Evolutionary conservation across 2,797 vertebrate species (phyloP), one percentile per base, ranked within the genome.

Genomic region (Dendrocincla tyrannina): DNA sequence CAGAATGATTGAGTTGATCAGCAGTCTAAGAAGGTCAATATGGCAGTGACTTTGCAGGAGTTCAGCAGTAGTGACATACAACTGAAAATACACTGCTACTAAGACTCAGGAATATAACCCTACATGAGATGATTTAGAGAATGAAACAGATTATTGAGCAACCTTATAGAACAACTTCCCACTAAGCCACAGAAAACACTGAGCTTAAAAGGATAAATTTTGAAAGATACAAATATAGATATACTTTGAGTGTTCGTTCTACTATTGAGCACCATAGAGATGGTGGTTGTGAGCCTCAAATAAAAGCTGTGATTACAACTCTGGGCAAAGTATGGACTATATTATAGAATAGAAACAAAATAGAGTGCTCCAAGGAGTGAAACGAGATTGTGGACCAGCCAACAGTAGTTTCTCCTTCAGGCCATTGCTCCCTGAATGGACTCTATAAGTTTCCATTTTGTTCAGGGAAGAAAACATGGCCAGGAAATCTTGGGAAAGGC

Each of bases 271-370:
- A 28, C 32, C 25, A 8, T 4, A 52, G 25, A 84, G 16, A 62
- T 3, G 1, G 72, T 5, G 5, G 3, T 18, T 44, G 22, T 30
- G 10, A 74, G 16, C 24, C 42, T 74, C 28, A 19, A 88, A 47
- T 10, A 80, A 76, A 66, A 79, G 4, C 3, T 68, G 32, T 59
- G 17, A 30, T 30, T 62, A n/a, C 18, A 76, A 11, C 10, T 60
- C n/a, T 62, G 33, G 25, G 23, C 20, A 66, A 82, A 79, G 7
- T 1, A 5, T 1, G 1, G 8, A 6, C 5, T 17, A 7, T 49
- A 53, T 62, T 60, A 52, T 24, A 70, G 28, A 68, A 41, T 10
- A 28, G 59, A 78, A 72, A 17, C 1, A 9, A 20, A 44, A 62
- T 12, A 53, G 6, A 30, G 22, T 50, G 20, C 37, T 75, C 25